Base-by-base conservation (phyloP, 2,888 invertebrate genomes). In the Drosophila macrospina region DNA sequence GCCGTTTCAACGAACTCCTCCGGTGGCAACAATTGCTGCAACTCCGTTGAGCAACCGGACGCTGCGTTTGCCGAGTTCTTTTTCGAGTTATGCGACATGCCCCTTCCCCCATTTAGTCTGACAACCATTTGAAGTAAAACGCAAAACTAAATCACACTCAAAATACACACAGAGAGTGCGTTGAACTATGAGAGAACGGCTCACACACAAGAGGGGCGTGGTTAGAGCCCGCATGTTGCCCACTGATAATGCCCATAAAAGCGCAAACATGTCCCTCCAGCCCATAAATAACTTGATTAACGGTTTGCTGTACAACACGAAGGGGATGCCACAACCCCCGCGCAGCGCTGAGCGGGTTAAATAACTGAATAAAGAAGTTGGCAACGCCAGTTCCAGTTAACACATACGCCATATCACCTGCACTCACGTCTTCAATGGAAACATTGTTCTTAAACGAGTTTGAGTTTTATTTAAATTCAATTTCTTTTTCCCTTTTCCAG, bases 261-360 rank as follows among this genome's bases (percentile, higher is more conserved):
- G 69, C 36, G 48, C 63, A 63, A 61, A 74, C 54, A 67, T 67
- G 66, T 67, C 57, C 45, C 52, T 45, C 10, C 45, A 15, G 60
- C 11, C 44, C 81, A 81, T 78, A 78, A 78, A 78, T 78, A 78
- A 78, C 67, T 78, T 81, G 81, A 81, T 78, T 78, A 78, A 73
- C 74, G 62, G 52, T 5, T 5, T 37, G 16, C 32, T 16, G 13
- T 28, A 39, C 20, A 3, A 42, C 48, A 24, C 3, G 5, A 16
- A n/a, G 16, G 20, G 32, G 5, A 20, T 28, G 42, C 11, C 5
- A 13, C n/a, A 6, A 36, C 36, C 37, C 37, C 15, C n/a, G n/a
- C n/a, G n/a, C n/a, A n/a, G n/a, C n/a, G 26, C 11, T 0, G 13
- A 8, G 13, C 2, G 24, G n/a, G 16, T 16, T 39, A 37, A 28